Base-by-base conservation (phyloP, 1,140 invertebrate genomes). In the Panagrolaimus sp. region DNA sequence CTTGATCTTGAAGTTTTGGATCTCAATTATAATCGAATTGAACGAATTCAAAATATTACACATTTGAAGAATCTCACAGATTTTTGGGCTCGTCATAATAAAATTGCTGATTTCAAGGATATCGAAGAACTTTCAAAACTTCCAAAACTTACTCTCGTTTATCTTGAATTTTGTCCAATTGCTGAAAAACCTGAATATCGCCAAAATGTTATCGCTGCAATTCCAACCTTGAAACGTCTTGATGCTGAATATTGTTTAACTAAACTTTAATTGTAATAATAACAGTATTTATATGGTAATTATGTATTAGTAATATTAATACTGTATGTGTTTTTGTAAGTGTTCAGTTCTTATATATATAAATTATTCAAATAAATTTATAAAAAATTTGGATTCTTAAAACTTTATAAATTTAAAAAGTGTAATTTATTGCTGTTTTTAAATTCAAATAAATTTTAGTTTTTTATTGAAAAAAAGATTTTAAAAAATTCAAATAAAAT, bases 1-100 rank as follows among this genome's bases (percentile, higher is more conserved):
- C 75, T 75, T 70, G 44, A 47, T n/a, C 72, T 78, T 9, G 71
- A 81, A 55, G 71, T 78, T 24, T 76, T 78, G 10, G 77, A 78
- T 46, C 38, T 78, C 12, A 78, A 78, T 52, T 67, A 72, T 14
- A 78, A 78, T 62, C 75, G 78, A 17, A 48, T 78, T 15, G 74
- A 73, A 24, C 44, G 67, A 21, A 65, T 78, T 7, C 43, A 62
- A 12, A 71, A 75, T 67, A 65, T 78, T 45, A 21, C 24, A 17
- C 77, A 78, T 62, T 52, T 78, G 43, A 24, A 67, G 21, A 72
- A 71, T 44, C 70, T 78, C 3, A 80, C 78, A 6, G 77, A 78
- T 48, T 78, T 78, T 46, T 78, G 77, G 77, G 78, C 77, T 0
- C 69, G 68, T 43, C 64, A 70, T 21, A 78, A 78, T 64, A 74